phyloP scores from a whole-genome alignment of 2,888 invertebrate genomes.

The Apomyelois bistriatella region DNA sequence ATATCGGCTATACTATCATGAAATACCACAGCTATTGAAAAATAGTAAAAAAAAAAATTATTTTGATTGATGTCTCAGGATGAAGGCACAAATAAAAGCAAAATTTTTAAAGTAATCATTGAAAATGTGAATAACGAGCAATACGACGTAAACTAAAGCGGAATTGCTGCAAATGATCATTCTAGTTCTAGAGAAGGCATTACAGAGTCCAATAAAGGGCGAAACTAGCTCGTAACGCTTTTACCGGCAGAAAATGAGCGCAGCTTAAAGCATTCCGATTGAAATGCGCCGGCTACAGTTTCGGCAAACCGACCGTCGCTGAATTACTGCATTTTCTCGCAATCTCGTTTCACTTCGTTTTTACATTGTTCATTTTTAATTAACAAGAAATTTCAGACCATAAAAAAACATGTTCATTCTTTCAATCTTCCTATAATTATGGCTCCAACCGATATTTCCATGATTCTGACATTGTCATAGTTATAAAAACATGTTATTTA shows the following conservation, averaged over 20 bases:
- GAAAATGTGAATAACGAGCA: not conserved
- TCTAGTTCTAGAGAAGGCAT: slow-evolving; percentile 17
- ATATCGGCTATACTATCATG: no score
- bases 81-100: no score
- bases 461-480: no score
- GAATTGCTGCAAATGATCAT: slow-evolving; percentile 9
- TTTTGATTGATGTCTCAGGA: no score
- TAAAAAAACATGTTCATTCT: no score
- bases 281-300: slow-evolving; percentile 4
- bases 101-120: no score
- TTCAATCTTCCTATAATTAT: no score
- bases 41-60: no score
- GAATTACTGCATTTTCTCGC: slow-evolving; percentile 4
- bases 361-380: not conserved
- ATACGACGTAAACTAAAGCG: not conserved
- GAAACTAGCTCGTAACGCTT: slow-evolving; percentile 18
- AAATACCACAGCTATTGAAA: no score
- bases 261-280: slow-evolving; percentile 9
- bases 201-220: slow-evolving; percentile 15
- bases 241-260: slow-evolving; percentile 16
- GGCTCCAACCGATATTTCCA: no score
- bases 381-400: no score
- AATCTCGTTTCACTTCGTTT: not conserved
- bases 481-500: no score
- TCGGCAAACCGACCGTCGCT: slow-evolving; percentile 1